A percentile compares a stretch with the other conserved stretches of the same genome.
These are phyloP conservation scores for Euwallacea similis DNA, from an alignment of 1,140 invertebrate genomes.

Conservation along the genomic window DNA sequence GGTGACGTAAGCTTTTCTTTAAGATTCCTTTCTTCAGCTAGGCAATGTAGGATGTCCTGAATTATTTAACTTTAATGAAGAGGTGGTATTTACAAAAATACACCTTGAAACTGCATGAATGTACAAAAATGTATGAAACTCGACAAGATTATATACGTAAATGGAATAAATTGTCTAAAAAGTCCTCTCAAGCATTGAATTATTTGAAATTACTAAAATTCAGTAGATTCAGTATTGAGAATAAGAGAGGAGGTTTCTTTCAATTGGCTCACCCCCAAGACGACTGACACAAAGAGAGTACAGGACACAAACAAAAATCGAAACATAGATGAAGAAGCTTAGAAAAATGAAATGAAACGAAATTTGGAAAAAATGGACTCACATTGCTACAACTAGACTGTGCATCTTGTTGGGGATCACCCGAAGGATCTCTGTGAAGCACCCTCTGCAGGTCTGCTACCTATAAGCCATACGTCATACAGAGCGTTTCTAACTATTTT, in stretches of 20 bases:
- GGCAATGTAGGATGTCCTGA: too few relatives aligned
- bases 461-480: slow-evolving; percentile 55
- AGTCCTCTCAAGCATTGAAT: too few relatives aligned
- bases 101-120: not conserved
- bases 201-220: too few relatives aligned
- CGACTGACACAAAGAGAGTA: too few relatives aligned
- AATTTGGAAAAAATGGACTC: slow-evolving; percentile 39
- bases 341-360: not conserved
- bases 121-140: not conserved
- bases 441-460: slow-evolving; percentile 68
- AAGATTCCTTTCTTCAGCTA: not conserved
- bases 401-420: slow-evolving; percentile 43
- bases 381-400: slow-evolving; percentile 46
- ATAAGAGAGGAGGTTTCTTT: too few relatives aligned
- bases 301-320: too few relatives aligned
- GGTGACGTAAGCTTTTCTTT: slow-evolving; percentile 19
- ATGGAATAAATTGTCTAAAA: too few relatives aligned
- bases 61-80: not conserved
- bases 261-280: too few relatives aligned
- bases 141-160: not conserved
- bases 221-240: too few relatives aligned
- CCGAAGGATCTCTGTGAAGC: slow-evolving; percentile 61
- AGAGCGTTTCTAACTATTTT: slow-evolving; percentile 16
- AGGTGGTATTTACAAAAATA: slow-evolving; percentile 13
- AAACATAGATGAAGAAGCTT: too few relatives aligned